Base-by-base conservation (phyloP, 2,797 vertebrate genomes). In the Mus spretus region DNA sequence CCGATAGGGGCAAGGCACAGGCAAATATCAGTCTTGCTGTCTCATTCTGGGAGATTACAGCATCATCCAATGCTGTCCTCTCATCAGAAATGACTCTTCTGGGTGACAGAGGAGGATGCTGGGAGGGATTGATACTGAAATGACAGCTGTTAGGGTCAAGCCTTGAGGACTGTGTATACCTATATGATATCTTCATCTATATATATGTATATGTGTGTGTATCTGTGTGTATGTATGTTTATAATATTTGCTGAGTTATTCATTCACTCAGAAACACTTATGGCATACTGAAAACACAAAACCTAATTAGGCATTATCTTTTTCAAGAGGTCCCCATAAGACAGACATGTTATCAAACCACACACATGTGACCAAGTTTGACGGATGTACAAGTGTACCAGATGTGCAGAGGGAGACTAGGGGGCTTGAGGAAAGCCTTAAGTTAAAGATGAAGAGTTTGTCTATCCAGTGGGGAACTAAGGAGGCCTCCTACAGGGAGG, bases 201-300 rank as follows among this genome's bases (percentile, higher is more conserved):
- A 7, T 61, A 24, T 61, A 2, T 61, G 2, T 59, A 6, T 22
- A 8, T 61, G 22, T 61, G 24, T 61, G 57, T 55, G 14, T 55
- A 13, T 63, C 7, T 12, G 3, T 70, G 7, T 67, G 6, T 67
- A 67, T 67, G 6, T n/a, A 72, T 72, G n/a, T 10, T 4, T 72
- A 37, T 72, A 72, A 72, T 72, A 89, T 92, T 89, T 84, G 50
- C 67, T 65, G 47, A 95, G 85, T 94, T 89, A 95, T 93, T 95
- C 75, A 90, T 96, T 93, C 50, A 87, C 61, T 96, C 53, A 74
- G 78, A 94, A 88, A 77, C 89, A 95, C 89, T 86, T 93, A 61
- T 83, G 34, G 55, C 87, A 82, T 82, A 67, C 61, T 88, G 86
- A 75, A 40, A 97, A 97, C 53, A 93, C 55, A 94, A 82, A 86